Conservation (phyloP, 2,797 vertebrate species). For the Helicolenus hilgendorfi region DNA sequence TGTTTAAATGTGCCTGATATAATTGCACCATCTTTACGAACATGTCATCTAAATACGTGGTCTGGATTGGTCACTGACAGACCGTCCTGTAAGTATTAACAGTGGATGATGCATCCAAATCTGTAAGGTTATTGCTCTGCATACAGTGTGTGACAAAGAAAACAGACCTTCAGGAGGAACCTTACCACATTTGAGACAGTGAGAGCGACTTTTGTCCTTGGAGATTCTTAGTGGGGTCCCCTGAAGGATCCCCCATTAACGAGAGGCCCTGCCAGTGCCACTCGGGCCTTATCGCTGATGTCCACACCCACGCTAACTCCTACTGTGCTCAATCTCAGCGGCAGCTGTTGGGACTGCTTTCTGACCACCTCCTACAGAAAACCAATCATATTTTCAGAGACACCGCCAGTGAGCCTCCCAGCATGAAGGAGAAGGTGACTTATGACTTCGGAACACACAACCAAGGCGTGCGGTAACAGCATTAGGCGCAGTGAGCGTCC, state of each 20-base stretch:
- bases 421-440: slow-evolving; percentile 65
- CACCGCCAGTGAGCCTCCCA: slow-evolving; percentile 43
- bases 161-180: background rate
- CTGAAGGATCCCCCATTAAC: slow-evolving; percentile 48
- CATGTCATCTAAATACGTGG: background rate
- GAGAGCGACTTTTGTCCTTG: slow-evolving; percentile 24
- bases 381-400: slow-evolving; percentile 80
- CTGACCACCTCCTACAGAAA: slow-evolving; percentile 76
- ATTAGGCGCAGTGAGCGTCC: slow-evolving; percentile 27
- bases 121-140: background rate
- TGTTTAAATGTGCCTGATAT: background rate
- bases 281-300: slow-evolving; percentile 56
- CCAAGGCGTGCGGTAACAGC: slow-evolving; percentile 17
- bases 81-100: background rate
- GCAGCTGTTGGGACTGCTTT: slow-evolving; percentile 63
- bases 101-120: background rate
- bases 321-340: slow-evolving; percentile 73
- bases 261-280: slow-evolving; percentile 31
- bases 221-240: slow-evolving; percentile 11
- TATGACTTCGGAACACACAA: slow-evolving; percentile 52
- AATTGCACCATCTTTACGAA: background rate
- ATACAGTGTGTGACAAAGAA: background rate
- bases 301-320: slow-evolving; percentile 63
- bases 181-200: background rate
- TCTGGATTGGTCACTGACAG: background rate